phyloP scores from a whole-genome alignment of 64 coral and sea anemone genomes.

The Porites lutea region DNA sequence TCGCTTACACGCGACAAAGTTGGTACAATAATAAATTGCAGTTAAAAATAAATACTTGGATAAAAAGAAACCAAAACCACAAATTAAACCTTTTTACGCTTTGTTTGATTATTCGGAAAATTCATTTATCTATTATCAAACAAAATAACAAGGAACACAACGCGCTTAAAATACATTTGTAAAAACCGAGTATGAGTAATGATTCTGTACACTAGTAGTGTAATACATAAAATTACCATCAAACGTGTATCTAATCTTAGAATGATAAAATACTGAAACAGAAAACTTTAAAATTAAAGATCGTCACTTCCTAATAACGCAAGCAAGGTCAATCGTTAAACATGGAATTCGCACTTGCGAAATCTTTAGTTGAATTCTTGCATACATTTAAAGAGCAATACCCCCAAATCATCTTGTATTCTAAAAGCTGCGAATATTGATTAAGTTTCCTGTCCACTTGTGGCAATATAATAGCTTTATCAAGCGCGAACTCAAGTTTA shows the following conservation, averaged over 20 bases:
- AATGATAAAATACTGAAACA: too few species aligned
- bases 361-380: background rate
- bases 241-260: too few species aligned
- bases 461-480: conserved; percentile 1
- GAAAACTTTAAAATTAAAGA: background rate
- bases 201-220: background rate
- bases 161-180: background rate
- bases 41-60: background rate
- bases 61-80: background rate
- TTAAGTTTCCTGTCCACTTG: background rate
- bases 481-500: background rate
- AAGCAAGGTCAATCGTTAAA: background rate
- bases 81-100: background rate
- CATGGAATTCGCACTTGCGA: background rate
- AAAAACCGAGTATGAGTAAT: background rate
- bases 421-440: background rate
- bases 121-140: background rate
- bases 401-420: background rate
- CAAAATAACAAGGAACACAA: background rate
- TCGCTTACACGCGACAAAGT: background rate
- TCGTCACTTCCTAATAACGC: background rate
- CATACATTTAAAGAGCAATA: background rate
- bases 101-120: conserved; percentile 20
- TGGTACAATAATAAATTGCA: too few species aligned
- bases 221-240: background rate